These are phyloP conservation scores for Pandemis heparana DNA, from an alignment of 2,888 invertebrate genomes.

Conservation along the genomic window DNA sequence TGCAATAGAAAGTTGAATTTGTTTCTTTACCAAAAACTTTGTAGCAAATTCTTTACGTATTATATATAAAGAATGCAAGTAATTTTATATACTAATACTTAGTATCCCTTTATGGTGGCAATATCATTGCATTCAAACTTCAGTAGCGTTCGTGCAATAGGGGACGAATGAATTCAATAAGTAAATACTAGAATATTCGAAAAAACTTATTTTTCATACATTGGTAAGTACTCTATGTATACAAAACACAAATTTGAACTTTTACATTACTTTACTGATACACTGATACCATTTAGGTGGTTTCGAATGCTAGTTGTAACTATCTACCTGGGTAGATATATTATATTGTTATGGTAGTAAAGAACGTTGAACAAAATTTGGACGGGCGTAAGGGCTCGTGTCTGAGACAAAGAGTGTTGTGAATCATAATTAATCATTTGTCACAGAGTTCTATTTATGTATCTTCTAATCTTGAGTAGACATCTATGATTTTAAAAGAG, in stretches of 20 bases:
- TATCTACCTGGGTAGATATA: background rate
- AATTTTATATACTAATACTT: constrained; percentile 14
- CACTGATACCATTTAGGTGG: constrained; percentile 4
- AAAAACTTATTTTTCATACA: background rate
- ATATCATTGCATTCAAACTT: background rate
- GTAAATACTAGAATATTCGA: background rate
- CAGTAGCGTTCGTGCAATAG: background rate
- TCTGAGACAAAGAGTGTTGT: too few relatives aligned
- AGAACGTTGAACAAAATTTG: background rate
- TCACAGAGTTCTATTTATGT: background rate
- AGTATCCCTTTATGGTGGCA: background rate
- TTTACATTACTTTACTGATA: constrained; percentile 5
- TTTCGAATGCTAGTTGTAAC: background rate
- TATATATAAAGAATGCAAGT: background rate
- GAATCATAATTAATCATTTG: background rate
- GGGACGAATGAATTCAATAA: background rate
- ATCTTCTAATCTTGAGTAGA: background rate
- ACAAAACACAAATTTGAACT: background rate
- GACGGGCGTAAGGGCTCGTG: background rate
- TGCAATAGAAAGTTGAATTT: background rate
- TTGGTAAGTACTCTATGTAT: background rate
- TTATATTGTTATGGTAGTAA: background rate
- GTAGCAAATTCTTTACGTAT: constrained; percentile 24
- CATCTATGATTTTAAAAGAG: background rate
- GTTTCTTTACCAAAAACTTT: constrained; percentile 5